These are phyloP conservation scores for Buathra laborator DNA, from an alignment of 2,888 invertebrate genomes.

Conservation along the genomic window DNA sequence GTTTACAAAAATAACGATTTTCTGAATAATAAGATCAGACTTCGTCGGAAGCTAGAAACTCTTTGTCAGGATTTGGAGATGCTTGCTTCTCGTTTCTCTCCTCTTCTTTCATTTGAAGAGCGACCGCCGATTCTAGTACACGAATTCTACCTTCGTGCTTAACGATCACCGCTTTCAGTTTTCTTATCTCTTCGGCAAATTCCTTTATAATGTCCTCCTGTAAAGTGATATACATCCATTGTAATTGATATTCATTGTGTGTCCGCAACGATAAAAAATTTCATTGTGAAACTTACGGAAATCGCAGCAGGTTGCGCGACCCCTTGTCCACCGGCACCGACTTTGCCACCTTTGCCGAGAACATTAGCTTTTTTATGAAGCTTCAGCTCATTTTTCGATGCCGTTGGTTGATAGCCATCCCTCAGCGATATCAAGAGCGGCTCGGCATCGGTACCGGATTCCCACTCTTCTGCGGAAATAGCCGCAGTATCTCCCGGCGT, in stretches of 20 bases:
- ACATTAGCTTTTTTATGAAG: slow-evolving; percentile 93
- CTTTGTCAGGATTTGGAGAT: slow-evolving; percentile 79
- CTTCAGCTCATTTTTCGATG: slow-evolving; percentile 89
- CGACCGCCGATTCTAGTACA: slow-evolving; percentile 90
- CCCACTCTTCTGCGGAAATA: slow-evolving; percentile 96
- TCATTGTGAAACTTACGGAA: slow-evolving; percentile 73
- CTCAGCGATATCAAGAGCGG: slow-evolving; percentile 96
- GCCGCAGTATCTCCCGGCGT: slow-evolving; percentile 96
- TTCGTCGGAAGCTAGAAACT: slow-evolving; percentile 83
- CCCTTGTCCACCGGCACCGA: slow-evolving; percentile 76
- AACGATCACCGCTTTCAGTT: slow-evolving; percentile 96
- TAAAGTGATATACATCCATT: not conserved
- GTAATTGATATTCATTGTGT: not conserved
- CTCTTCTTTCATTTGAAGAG: slow-evolving; percentile 84
- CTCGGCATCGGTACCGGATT: slow-evolving; percentile 94
- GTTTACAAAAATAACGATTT: slow-evolving; percentile 73
- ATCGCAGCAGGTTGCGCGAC: slow-evolving; percentile 69
- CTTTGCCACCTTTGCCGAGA: slow-evolving; percentile 88
- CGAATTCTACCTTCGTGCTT: slow-evolving; percentile 96
- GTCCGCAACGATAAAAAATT: not conserved
- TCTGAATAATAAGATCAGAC: slow-evolving; percentile 77
- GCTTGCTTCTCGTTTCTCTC: slow-evolving; percentile 82
- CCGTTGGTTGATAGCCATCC: slow-evolving; percentile 90
- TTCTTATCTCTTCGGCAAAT: slow-evolving; percentile 95
- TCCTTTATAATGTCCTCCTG: slow-evolving; percentile 93